phyloP scores from a whole-genome alignment of 2,113 vertebrate species.

The Varanus salvator region DNA sequence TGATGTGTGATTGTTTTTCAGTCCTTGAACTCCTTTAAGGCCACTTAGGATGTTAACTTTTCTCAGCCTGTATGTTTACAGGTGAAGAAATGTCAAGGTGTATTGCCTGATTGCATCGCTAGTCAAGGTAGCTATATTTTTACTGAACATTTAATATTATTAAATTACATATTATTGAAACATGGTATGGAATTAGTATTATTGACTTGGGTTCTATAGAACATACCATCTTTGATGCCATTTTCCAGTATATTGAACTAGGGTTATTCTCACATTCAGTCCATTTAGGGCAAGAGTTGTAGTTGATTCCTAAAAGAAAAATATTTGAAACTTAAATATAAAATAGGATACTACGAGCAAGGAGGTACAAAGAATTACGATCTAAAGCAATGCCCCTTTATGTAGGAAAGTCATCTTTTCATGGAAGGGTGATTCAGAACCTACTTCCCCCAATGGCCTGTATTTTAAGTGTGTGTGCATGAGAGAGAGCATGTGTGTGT shows the following conservation, averaged over 20 bases:
- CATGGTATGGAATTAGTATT: neutral
- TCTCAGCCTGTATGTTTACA: too few species aligned
- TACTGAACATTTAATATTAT: neutral
- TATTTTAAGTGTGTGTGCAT: neutral
- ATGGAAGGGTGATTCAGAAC: too few species aligned
- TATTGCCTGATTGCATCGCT: neutral
- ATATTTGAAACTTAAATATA: slow-evolving; percentile 29
- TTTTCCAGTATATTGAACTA: slow-evolving; percentile 73
- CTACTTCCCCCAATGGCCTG: neutral
- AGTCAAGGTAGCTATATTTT: neutral
- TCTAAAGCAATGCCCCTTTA: neutral
- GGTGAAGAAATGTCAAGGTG: neutral
- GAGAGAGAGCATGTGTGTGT: too few species aligned
- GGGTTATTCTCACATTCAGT: slow-evolving; percentile 73
- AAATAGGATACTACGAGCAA: neutral
- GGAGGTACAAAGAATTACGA: neutral
- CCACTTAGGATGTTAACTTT: neutral
- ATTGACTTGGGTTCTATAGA: neutral
- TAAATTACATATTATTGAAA: neutral
- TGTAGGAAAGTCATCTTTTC: too few species aligned
- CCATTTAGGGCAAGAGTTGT: slow-evolving; percentile 75
- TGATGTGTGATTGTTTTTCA: neutral
- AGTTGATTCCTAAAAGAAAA: slow-evolving; percentile 76
- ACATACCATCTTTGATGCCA: slow-evolving; percentile 76
- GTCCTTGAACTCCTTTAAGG: neutral